Conservation (phyloP, 1,140 invertebrate genomes). For the Megathymus violae region DNA sequence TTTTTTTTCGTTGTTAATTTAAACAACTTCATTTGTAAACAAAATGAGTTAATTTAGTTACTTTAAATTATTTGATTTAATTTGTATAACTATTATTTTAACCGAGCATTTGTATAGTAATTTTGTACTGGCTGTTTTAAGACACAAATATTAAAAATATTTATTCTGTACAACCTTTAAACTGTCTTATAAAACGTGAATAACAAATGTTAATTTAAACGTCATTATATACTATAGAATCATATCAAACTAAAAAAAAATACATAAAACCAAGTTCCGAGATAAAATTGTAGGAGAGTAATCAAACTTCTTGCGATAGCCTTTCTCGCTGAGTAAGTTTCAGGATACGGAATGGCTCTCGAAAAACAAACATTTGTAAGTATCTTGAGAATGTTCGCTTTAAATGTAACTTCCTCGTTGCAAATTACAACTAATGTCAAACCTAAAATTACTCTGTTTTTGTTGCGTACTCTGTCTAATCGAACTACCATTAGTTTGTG, state of each 20-base stretch:
- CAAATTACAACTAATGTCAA: slow-evolving; percentile 1
- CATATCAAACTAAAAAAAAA: not conserved
- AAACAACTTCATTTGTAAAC: too few relatives aligned
- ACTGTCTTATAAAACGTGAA: not conserved
- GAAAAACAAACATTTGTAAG: slow-evolving; percentile 8
- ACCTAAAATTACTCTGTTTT: slow-evolving; percentile 15
- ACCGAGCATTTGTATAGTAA: too few relatives aligned
- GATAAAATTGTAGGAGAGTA: slow-evolving; percentile 15
- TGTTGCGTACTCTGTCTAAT: slow-evolving; percentile 15
- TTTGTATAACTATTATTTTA: too few relatives aligned
- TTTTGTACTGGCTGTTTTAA: too few relatives aligned
- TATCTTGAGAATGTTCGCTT: not conserved
- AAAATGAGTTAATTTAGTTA: too few relatives aligned
- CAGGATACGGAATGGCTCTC: slow-evolving; percentile 10
- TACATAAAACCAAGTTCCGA: slow-evolving; percentile 2
- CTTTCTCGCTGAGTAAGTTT: not conserved
- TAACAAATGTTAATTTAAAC: not conserved
- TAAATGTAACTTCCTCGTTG: slow-evolving; percentile 4
- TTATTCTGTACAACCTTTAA: too few relatives aligned
- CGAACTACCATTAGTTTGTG: slow-evolving; percentile 28
- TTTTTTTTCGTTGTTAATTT: too few relatives aligned
- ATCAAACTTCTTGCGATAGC: slow-evolving; percentile 14
- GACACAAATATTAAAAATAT: too few relatives aligned
- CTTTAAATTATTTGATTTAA: too few relatives aligned
- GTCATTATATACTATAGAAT: not conserved